Percentiles rank a stretch among this genome's conserved stretches.
Conservation (phyloP, 2,797 vertebrate species). For the Amblyraja radiata region DNA sequence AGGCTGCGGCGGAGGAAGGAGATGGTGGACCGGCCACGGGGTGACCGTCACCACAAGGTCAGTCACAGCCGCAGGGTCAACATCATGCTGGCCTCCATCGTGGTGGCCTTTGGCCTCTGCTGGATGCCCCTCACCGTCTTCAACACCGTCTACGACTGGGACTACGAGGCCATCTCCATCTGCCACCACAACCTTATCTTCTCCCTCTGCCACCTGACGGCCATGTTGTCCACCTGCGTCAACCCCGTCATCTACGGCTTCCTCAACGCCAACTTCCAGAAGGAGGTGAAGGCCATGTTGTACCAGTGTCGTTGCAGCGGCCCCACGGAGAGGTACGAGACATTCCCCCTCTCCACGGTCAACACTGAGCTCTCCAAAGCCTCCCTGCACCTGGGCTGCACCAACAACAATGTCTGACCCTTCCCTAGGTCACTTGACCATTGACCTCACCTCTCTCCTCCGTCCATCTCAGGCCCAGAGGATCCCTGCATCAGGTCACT, state of each 20-base stretch:
- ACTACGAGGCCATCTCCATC: slow-evolving; percentile 60
- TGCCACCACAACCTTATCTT: slow-evolving; percentile 59
- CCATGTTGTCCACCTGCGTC: slow-evolving; percentile 36
- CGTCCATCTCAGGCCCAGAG: neutral
- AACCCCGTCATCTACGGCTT: slow-evolving; percentile 35
- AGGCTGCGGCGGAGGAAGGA: slow-evolving; percentile 66
- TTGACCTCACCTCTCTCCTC: too few species aligned
- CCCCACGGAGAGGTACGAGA: neutral
- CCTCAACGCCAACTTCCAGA: slow-evolving; percentile 37
- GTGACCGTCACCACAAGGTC: slow-evolving; percentile 46
- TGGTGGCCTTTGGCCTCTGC: slow-evolving; percentile 64
- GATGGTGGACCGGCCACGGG: slow-evolving; percentile 65
- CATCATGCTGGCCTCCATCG: slow-evolving; percentile 66
- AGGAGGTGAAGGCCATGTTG: slow-evolving; percentile 27
- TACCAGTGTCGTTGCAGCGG: neutral
- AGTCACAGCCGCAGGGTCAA: slow-evolving; percentile 65
- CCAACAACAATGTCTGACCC: neutral
- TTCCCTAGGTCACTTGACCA: neutral
- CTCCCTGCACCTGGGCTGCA: neutral
- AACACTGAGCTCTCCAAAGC: slow-evolving; percentile 22
- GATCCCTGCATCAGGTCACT: neutral
- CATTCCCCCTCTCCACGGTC: slow-evolving; percentile 7
- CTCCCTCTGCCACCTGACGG: slow-evolving; percentile 37
- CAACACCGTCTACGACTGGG: slow-evolving; percentile 74
- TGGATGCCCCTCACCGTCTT: slow-evolving; percentile 75